Conservation (phyloP, 2,888 invertebrate species). For the Cepaea hortensis region DNA sequence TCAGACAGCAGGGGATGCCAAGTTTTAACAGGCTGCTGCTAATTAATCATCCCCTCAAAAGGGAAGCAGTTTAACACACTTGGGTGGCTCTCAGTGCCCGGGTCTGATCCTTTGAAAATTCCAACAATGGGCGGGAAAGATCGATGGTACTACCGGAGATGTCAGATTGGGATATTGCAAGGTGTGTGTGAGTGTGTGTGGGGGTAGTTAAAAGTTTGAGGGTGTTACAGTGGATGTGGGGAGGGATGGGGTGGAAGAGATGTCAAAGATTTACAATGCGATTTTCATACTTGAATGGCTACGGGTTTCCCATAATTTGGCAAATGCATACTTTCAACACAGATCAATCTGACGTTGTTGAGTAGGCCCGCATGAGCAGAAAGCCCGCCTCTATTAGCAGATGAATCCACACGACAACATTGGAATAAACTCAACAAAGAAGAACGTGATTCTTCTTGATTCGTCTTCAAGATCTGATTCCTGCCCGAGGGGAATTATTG, state of each 20-base stretch:
- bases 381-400: no score
- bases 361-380: no score
- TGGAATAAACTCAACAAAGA: no score
- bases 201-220: no score
- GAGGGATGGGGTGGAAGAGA: background rate
- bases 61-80: constrained; percentile 5
- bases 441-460: no score
- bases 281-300: constrained; percentile 4
- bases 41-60: background rate
- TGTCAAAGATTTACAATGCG: constrained; percentile 13
- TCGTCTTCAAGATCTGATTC: no score
- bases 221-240: no score
- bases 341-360: background rate
- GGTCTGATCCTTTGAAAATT: background rate
- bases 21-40: no score
- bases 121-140: background rate
- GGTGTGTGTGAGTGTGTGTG: background rate
- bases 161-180: background rate
- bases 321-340: background rate
- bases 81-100: background rate
- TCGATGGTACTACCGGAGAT: background rate
- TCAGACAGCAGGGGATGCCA: no score
- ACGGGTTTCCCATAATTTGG: background rate
- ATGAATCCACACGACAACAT: no score
- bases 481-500: no score